Evolutionary conservation across 2,113 vertebrate genomes (phyloP), one percentile per base, ranked within the genome.

Genomic region (Tragelaphus buxtoni): DNA sequence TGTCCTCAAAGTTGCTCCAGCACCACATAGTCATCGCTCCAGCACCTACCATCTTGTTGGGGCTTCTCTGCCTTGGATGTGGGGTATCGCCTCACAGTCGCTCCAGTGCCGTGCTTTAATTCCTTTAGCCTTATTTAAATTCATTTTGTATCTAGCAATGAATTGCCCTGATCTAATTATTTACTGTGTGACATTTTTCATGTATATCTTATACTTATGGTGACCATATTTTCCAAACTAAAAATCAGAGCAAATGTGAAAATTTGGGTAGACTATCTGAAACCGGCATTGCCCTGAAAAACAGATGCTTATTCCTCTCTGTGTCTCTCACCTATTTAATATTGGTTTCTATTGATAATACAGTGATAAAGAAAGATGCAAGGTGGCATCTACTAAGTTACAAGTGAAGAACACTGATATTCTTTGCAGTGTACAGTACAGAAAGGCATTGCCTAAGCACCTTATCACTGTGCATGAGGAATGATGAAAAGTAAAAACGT

Each of bases 161-260:
- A 53, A 63, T 63, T 95, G 10, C 0, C 3, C 12, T n/a, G 5
- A n/a, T 88, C 24, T 90, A 65, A 88, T 94, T 84, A 47, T 80
- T 30, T 90, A 42, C 28, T 86, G 10, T 94, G 55, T 79, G 5
- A 53, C 74, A 79, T 69, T 90, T 88, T 89, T 97, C 9, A 60
- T n/a, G 14, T n/a, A 47, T 93, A 18, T 28, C 49, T 95, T 93
- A 39, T 85, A 90, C n/a, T 94, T 90, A 84, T 35, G 58, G 88
- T 97, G 94, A 94, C 86, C 91, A 88, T 94, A 88, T 80, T 96
- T 96, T 96, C 47, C 26, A 97, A 95, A 80, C 16, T 26, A 74
- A 94, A 94, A 92, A 80, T 76, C 53, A 51, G 35, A 93, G 60
- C 2, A 39, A 39, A 83, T 55, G 24, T 95, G 45, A 96, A 95